Evolutionary conservation across 2,113 vertebrate genomes (phyloP).

Genomic region (Triplophysa dalaica): DNA sequence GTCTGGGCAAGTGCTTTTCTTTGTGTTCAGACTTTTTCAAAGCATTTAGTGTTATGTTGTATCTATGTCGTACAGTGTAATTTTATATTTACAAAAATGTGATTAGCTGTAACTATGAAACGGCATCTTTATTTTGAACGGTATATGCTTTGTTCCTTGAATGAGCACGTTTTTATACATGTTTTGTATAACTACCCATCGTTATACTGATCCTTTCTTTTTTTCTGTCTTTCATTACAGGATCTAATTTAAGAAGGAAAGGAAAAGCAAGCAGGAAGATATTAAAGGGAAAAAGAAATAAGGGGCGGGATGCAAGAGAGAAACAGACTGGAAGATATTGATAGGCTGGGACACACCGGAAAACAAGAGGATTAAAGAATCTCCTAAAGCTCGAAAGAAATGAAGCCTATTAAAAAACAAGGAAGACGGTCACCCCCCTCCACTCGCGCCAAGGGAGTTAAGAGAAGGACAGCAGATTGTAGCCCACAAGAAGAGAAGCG

Average conservation of each 20-base stretch:
- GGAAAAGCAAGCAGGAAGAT: conserved; percentile 61
- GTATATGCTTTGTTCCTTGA: not conserved
- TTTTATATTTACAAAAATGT: not conserved
- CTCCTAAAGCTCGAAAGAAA: conserved; percentile 64
- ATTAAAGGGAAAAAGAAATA: conserved; percentile 55
- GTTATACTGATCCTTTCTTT: conserved; percentile 10
- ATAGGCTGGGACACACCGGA: conserved; percentile 38
- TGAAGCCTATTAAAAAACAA: conserved; percentile 87
- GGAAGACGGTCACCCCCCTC: conserved; percentile 78
- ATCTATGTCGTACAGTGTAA: conserved; percentile 9
- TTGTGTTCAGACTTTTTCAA: conserved; percentile 56
- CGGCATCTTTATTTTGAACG: not conserved
- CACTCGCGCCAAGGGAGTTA: conserved; percentile 82
- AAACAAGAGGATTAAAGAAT: conserved; percentile 34
- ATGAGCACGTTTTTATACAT: too few relatives aligned
- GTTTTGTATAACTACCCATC: not conserved
- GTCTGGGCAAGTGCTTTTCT: conserved; percentile 73
- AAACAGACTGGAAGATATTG: conserved; percentile 46
- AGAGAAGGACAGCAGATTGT: conserved; percentile 67
- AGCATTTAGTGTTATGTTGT: conserved; percentile 26
- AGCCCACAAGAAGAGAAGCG: conserved; percentile 70
- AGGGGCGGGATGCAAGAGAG: conserved; percentile 49
- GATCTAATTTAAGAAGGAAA: conserved; percentile 55
- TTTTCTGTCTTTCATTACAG: conserved; percentile 44
- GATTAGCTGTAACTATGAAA: not conserved